Percentiles rank a stretch among this genome's conserved stretches.
Conservation (phyloP, 2,797 vertebrate genomes). For the Pangasius djambal region DNA sequence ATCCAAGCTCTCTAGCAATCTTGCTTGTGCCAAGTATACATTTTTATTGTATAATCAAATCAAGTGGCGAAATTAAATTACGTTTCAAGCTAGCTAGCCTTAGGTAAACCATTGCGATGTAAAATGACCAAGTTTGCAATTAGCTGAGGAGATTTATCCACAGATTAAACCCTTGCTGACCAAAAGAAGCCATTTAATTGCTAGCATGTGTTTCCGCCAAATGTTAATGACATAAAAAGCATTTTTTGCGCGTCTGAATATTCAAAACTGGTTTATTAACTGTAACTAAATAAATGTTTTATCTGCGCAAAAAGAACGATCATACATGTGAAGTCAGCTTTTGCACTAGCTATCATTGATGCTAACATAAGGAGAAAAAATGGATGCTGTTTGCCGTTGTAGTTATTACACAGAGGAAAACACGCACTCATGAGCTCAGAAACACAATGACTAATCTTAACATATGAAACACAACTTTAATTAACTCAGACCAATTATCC, state of each 20-base stretch:
- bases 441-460: constrained; percentile 15
- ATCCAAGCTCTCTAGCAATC: too few species aligned
- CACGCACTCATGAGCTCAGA: not conserved
- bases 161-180: not conserved
- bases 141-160: not conserved
- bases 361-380: not conserved
- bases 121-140: not conserved
- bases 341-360: not conserved
- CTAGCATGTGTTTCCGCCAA: not conserved
- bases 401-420: not conserved
- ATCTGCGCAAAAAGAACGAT: not conserved
- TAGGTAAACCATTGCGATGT: not conserved
- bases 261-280: not conserved
- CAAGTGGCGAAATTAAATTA: not conserved
- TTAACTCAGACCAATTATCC: constrained; percentile 44
- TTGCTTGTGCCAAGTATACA: not conserved
- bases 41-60: not conserved
- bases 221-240: too few species aligned
- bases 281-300: not conserved
- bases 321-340: not conserved
- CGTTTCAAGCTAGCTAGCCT: not conserved
- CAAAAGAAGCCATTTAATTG: not conserved
- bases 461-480: constrained; percentile 27
- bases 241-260: not conserved
- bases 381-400: not conserved